Conservation (phyloP, 2,113 vertebrate genomes). For the Phalacrocorax aristotelis region DNA sequence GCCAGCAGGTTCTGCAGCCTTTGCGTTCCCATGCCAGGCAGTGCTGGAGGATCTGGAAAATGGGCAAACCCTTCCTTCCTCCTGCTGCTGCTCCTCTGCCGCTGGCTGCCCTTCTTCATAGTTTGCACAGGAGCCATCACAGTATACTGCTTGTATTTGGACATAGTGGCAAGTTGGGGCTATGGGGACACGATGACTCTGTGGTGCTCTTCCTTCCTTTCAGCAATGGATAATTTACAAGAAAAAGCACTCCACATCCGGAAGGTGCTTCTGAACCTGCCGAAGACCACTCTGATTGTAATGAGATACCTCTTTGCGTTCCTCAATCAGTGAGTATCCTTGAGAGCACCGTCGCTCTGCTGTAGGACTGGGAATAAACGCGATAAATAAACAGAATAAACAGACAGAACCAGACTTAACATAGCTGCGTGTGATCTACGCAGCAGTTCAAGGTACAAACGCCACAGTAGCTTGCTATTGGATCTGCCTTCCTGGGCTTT, state of each 20-base stretch:
- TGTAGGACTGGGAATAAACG: not conserved
- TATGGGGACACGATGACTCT: not conserved
- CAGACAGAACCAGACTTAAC: not conserved
- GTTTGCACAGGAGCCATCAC: not conserved
- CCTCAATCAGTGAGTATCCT: slow-evolving; percentile 92
- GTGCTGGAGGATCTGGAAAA: not conserved
- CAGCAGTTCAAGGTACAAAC: not conserved
- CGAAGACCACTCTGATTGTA: slow-evolving; percentile 88
- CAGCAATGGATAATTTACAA: slow-evolving; percentile 94
- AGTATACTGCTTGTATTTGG: accelerated
- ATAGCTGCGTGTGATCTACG: not conserved
- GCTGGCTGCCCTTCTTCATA: not conserved
- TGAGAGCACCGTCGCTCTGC: not conserved
- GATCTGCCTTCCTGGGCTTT: not conserved
- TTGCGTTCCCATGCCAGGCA: accelerated
- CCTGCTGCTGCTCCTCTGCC: not conserved
- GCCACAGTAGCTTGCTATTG: too few species aligned
- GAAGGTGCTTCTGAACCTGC: slow-evolving; percentile 87
- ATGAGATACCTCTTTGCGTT: slow-evolving; percentile 99
- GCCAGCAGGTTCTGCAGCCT: not conserved
- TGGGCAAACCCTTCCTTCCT: not conserved
- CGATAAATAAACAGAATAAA: too few species aligned
- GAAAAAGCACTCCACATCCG: slow-evolving; percentile 90
- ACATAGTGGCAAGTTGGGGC: not conserved
- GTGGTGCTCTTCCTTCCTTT: slow-evolving; percentile 20